Conservation (phyloP, 2,113 vertebrate species). For the Monarcha castaneiventris region DNA sequence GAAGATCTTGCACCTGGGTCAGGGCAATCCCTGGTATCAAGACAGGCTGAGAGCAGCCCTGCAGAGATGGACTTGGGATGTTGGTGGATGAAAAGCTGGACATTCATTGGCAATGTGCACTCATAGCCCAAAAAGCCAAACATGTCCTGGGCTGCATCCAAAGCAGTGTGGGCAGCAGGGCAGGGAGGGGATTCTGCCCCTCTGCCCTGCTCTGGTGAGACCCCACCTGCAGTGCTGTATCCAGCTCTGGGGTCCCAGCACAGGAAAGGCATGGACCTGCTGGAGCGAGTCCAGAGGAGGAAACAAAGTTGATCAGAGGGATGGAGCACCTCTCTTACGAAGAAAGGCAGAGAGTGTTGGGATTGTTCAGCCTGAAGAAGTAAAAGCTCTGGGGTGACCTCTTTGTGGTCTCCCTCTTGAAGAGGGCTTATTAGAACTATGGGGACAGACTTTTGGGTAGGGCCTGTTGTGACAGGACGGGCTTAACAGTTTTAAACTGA, state of each 20-base stretch:
- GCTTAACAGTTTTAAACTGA: neutral
- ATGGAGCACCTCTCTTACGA: fast-evolving
- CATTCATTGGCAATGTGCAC: fast-evolving
- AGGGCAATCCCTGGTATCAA: neutral
- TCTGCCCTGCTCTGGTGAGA: neutral
- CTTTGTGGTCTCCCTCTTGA: neutral
- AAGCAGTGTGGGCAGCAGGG: fast-evolving
- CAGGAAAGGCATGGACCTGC: fast-evolving
- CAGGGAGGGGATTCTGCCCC: neutral
- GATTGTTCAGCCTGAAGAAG: neutral
- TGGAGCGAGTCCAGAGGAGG: fast-evolving
- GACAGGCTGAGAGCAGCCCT: neutral
- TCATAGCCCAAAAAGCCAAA: fast-evolving
- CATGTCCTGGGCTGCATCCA: fast-evolving
- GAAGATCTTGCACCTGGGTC: neutral
- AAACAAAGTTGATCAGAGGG: fast-evolving
- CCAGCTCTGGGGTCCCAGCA: neutral
- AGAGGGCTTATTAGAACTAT: neutral
- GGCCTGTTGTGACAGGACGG: fast-evolving
- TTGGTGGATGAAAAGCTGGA: neutral
- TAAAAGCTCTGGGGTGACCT: fast-evolving
- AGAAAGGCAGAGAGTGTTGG: neutral
- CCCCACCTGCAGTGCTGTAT: fast-evolving
- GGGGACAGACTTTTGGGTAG: neutral
- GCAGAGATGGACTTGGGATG: neutral